phyloP scores from a whole-genome alignment of 2,797 vertebrate genomes.

The Rallus crepitans region DNA sequence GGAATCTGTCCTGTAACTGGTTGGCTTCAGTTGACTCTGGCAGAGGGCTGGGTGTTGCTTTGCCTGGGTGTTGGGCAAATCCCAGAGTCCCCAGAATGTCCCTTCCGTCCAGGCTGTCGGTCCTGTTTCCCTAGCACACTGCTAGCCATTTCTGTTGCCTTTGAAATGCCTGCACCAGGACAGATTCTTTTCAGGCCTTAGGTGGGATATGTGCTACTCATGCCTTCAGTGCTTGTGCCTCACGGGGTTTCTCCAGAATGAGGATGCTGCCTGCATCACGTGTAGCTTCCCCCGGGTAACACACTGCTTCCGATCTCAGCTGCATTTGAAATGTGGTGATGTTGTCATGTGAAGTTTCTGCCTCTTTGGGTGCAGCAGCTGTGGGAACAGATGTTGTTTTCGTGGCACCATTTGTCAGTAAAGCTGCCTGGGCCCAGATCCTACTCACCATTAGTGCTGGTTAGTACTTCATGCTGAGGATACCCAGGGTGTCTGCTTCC shows the following conservation, averaged over 20 bases:
- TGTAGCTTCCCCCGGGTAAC: neutral
- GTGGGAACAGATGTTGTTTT: neutral
- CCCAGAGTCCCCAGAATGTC: neutral
- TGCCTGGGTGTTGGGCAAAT: neutral
- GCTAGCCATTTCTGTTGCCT: neutral
- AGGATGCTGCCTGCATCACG: neutral
- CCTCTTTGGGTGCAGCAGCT: neutral
- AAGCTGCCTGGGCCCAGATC: neutral
- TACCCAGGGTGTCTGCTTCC: neutral
- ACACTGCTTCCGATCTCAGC: neutral
- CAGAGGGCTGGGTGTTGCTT: neutral
- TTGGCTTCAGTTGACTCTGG: neutral
- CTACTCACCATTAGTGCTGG: neutral
- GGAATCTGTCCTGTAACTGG: neutral
- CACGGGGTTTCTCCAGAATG: neutral
- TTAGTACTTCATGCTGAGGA: slow-evolving; percentile 1
- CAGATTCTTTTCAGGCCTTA: neutral
- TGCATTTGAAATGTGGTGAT: neutral
- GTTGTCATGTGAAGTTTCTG: neutral
- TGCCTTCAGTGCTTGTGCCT: slow-evolving; percentile 46
- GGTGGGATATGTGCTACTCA: neutral
- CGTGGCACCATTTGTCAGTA: neutral
- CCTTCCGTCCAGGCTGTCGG: neutral
- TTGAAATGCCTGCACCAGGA: neutral
- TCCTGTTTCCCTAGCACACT: neutral